Evolutionary conservation across 1,140 invertebrate species (phyloP).

Genomic region (Hylaeus anthracinus): DNA sequence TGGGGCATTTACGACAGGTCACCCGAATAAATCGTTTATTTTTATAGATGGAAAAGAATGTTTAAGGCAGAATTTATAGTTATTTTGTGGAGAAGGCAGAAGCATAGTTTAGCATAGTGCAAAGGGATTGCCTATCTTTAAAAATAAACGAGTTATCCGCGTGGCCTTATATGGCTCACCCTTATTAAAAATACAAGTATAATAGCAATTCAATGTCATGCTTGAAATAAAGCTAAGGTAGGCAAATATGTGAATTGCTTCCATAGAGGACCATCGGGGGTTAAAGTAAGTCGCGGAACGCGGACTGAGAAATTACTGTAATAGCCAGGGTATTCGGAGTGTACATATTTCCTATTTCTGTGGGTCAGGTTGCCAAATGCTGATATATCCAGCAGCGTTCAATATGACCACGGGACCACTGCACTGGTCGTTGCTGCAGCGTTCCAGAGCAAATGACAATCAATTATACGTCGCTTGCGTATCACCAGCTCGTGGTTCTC

Average conservation of each 20-base stretch:
- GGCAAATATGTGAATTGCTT: background rate
- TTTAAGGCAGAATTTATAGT: too few relatives aligned
- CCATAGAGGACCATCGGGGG: background rate
- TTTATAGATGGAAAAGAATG: too few relatives aligned
- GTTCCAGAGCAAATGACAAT: constrained; percentile 92
- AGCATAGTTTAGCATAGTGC: too few relatives aligned
- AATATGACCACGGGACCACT: constrained; percentile 97
- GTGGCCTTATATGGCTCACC: too few relatives aligned
- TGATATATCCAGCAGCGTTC: constrained; percentile 96
- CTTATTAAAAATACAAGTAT: background rate
- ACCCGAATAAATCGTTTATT: too few relatives aligned
- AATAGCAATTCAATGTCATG: background rate
- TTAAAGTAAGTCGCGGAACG: background rate
- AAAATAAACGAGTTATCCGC: too few relatives aligned
- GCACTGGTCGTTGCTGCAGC: constrained; percentile 94
- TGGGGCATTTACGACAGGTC: too few relatives aligned
- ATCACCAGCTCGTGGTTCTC: constrained; percentile 88
- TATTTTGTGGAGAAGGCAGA: too few relatives aligned
- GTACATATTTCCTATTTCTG: constrained; percentile 3
- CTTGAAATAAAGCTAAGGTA: background rate
- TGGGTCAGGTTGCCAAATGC: constrained; percentile 87
- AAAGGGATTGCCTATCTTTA: too few relatives aligned
- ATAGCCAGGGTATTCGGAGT: background rate
- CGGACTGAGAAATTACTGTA: background rate
- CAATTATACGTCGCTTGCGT: constrained; percentile 89